Base-by-base conservation (phyloP, 2,113 vertebrate genomes). In the Tichodroma muraria region DNA sequence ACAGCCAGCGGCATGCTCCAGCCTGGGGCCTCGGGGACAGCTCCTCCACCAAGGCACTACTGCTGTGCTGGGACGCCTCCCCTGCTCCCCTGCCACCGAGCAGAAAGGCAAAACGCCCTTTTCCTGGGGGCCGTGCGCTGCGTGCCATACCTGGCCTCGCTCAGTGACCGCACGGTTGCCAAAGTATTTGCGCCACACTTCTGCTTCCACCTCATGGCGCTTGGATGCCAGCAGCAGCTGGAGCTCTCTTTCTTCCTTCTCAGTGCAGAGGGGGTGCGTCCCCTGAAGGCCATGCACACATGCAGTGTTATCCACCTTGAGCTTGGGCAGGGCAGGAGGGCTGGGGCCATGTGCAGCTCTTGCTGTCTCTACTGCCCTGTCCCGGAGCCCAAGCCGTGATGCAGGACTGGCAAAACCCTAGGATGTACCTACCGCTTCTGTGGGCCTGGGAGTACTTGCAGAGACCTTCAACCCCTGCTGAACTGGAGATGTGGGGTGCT, bases 361-460 rank as follows among this genome's bases (percentile, higher is more conserved):
- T n/a, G 23, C 45, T 68, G 53, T 45, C 53, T 54, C 25, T 40
- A 40, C 40, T 63, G 38, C 31, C 42, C 42, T 2, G 1, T 30
- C 78, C 47, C 50, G 21, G 23, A 71, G 19, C 20, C 42, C 1
- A 3, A 18, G 38, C 21, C 1, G 0, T 18, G 37, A 50, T 19
- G 52, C 33, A 45, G 38, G 61, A 17, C 61, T 68, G 47, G 31
- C 11, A 68, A 18, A 61, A 49, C 8, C 9, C 23, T 24, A 6
- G 54, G 27, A 33, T 31, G 14, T 13, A 61, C 82, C 54, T 49
- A 91, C 89, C 61, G 4, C 22, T 30, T 14, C 23, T 30, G 61
- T 37, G 40, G 15, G 19, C 2, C 0, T 22, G 2, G 2, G 2
- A 37, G 33, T 5, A 11, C 13, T 19, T 11, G 23, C 40, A 13